These are phyloP conservation scores for Rhinoderma darwinii DNA, from an alignment of 2,113 vertebrate genomes.

Conservation along the genomic window DNA sequence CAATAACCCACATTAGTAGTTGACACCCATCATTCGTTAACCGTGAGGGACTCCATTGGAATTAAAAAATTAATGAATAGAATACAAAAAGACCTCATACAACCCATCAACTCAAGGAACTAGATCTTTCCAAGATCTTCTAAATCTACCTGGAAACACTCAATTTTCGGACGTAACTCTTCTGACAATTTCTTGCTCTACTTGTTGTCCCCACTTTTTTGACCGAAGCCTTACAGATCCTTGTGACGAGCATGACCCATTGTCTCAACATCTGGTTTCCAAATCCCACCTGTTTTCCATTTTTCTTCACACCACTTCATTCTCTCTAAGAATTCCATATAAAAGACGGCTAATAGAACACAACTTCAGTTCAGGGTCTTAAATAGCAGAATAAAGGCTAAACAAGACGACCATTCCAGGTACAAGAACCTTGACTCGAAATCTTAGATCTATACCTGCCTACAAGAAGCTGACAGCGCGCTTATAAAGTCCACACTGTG, in stretches of 20 bases:
- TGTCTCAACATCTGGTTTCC: not conserved
- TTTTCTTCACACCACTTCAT: not conserved
- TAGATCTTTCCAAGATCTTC: not conserved
- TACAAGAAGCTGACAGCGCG: not conserved
- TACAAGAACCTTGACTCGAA: not conserved
- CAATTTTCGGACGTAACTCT: not conserved
- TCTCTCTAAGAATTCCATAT: not conserved
- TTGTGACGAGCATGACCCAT: not conserved
- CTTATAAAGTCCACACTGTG: not conserved
- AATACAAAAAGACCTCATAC: not conserved
- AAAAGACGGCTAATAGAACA: not conserved
- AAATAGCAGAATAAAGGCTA: not conserved
- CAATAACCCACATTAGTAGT: no score
- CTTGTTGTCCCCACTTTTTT: not conserved
- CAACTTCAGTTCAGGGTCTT: not conserved
- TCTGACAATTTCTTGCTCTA: not conserved
- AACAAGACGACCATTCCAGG: not conserved
- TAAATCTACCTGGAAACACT: not conserved
- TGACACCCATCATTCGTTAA: no score
- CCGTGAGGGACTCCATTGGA: not conserved
- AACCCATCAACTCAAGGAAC: not conserved
- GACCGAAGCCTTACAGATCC: not conserved
- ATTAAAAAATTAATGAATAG: not conserved
- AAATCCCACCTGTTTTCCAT: constrained; percentile 5
- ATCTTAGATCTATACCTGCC: not conserved